Conservation (phyloP, 2,797 vertebrate genomes). For the Muscicapa striata region DNA sequence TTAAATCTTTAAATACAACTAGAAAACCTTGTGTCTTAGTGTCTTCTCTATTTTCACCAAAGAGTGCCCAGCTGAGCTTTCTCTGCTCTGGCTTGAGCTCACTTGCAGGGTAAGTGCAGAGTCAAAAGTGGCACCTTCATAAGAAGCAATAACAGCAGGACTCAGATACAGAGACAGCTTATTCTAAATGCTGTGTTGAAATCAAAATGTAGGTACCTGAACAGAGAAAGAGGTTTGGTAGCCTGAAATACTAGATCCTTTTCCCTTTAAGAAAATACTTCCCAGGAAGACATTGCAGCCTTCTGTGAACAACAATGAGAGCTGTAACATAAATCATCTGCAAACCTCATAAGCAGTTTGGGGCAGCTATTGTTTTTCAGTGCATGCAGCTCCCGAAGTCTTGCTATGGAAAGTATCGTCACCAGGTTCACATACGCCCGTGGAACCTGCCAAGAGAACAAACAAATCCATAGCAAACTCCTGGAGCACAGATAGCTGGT, state of each 20-base stretch:
- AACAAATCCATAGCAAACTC: not conserved
- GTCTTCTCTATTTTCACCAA: not conserved
- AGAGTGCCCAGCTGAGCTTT: not conserved
- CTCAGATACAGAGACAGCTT: not conserved
- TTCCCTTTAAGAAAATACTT: not conserved
- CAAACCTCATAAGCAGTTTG: slow-evolving; percentile 69
- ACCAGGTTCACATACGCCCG: slow-evolving; percentile 78
- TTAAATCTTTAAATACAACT: not conserved
- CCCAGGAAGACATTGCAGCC: not conserved
- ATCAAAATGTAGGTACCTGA: not conserved
- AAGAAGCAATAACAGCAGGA: not conserved
- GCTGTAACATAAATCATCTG: not conserved
- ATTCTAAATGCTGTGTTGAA: not conserved
- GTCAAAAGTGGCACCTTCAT: not conserved
- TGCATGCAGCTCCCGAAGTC: slow-evolving; percentile 63
- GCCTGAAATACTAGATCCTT: not conserved
- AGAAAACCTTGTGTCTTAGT: not conserved
- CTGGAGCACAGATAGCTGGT: not conserved
- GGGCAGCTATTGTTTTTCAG: slow-evolving; percentile 39
- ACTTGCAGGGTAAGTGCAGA: not conserved
- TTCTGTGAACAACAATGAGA: not conserved
- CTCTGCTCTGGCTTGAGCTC: not conserved
- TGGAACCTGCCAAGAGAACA: slow-evolving; percentile 73
- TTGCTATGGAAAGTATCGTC: slow-evolving; percentile 8
- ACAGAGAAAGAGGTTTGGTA: not conserved